phyloP scores from a whole-genome alignment of 2,888 invertebrate species.

The Drosophila buzzatii region DNA sequence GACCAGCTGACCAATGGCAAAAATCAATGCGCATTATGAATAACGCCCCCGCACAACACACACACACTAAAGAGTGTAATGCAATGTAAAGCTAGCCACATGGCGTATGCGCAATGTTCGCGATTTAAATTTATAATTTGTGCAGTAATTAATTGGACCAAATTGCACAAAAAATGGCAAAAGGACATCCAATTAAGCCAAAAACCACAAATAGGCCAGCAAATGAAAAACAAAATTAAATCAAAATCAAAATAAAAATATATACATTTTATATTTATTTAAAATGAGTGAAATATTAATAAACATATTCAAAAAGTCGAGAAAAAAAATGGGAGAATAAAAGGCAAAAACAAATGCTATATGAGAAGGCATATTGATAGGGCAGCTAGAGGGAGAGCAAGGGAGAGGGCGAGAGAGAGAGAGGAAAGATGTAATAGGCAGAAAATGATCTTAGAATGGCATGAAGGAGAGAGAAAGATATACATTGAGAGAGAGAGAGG shows the following conservation, averaged over 20 bases:
- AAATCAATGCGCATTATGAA: slow-evolving; percentile 51
- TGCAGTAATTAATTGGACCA: slow-evolving; percentile 29
- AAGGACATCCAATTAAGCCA: slow-evolving; percentile 5
- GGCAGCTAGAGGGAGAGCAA: neutral
- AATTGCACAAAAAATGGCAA: slow-evolving; percentile 1
- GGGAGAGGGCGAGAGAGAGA: neutral
- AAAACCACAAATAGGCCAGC: slow-evolving; percentile 13
- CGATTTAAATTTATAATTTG: slow-evolving; percentile 24
- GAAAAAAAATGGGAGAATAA: no score
- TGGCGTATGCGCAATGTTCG: slow-evolving; percentile 38
- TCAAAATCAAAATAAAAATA: no score
- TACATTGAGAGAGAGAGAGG: no score
- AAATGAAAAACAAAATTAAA: neutral
- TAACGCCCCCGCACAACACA: slow-evolving; percentile 8
- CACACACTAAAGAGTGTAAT: neutral
- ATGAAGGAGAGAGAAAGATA: neutral
- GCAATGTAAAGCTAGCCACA: slow-evolving; percentile 26
- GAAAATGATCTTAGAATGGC: no score
- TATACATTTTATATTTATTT: no score
- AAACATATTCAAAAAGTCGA: no score
- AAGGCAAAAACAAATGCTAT: no score
- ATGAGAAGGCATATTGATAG: no score
- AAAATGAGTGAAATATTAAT: no score
- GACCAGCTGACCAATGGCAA: slow-evolving; percentile 25
- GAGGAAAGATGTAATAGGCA: neutral